Evolutionary conservation across 2,888 invertebrate species (phyloP), one percentile per base, ranked within the genome.

Genomic region (Drosophila helvetica): DNA sequence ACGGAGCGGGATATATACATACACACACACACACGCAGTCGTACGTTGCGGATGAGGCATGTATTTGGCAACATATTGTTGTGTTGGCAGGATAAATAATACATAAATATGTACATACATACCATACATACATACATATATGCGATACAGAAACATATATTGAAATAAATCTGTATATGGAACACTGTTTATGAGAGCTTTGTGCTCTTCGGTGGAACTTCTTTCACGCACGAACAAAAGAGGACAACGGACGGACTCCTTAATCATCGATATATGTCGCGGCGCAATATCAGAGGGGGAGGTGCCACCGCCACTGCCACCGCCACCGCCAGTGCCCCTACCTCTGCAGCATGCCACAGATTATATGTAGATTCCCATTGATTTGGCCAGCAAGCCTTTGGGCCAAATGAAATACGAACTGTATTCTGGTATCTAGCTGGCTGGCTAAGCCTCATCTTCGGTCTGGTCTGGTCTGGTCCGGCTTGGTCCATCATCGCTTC

Each of bases 261-360:
- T 75, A 83, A 86, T 84, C 86, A 84, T 79, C 78, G 74, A 84
- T 77, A 73, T 79, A 56, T 65, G 75, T 64, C 74, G 66, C 84
- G 64, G 22, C 54, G n/a, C 17, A 30, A 72, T 70, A 67, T 76
- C 57, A 74, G 65, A 38, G 45, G 71, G 57, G 62, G 63, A 25
- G 7, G 3, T 65, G 33, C 30, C 33, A 12, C 9, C 9, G 27
- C 30, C 12, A n/a, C 30, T 65, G 30, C 27, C 27, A 9, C 7
- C 9, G 27, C 30, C 12, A n/a, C 30, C 7, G 47, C 2, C 22
- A 47, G 7, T 50, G n/a, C 30, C 27, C 0, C 22, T n/a, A 17
- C 15, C 38, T 15, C 52, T 10, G 19, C 42, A 38, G 38, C 38
- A n/a, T 22, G 30, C 12, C 15, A 17, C 18, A 12, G 12, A 18